Base-by-base conservation (phyloP, 2,797 vertebrate genomes). In the Enteromius treurensis region DNA sequence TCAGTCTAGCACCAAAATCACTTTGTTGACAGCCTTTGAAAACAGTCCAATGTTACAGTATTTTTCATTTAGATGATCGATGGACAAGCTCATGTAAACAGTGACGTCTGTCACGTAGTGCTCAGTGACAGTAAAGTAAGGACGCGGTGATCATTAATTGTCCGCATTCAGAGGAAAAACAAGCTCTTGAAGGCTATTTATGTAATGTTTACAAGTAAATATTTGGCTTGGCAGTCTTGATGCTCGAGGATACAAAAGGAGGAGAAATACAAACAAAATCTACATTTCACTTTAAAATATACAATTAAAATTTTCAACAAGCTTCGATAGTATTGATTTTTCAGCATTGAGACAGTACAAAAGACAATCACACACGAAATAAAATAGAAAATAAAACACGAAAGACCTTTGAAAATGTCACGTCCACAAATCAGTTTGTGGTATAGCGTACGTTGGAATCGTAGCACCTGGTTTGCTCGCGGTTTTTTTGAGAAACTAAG, bases 211-310 rank as follows among this genome's bases (percentile, higher is more conserved):
- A 86, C 86, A 89, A 87, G 77, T 88, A 86, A 89, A 82, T 90
- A 87, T 90, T 89, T 88, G 86, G 83, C 91, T 92, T 84, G 88
- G 89, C 90, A 93, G 90, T 91, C 90, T 89, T 90, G 90, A 93
- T 86, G 89, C 88, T 83, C 60, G 84, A 83, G 77, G 80, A 89
- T 89, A 79, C 87, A 86, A 51, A 87, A 88, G 55, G 17, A 80
- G 89, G 89, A 73, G 87, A 85, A 58, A 83, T 88, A 77, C 47
- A 69, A 73, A 88, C 91, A 91, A 91, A 90, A 89, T 90, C 91
- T 93, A 95, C 92, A 93, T 92, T 94, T 94, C 91, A 94, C 91
- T 93, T 95, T 92, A 95, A 95, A 96, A 95, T 95, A 95, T 95
- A 95, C 95, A 95, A 93, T 95, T 95, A 87, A 32, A 92, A 93